Evolutionary conservation across 1,140 invertebrate genomes (phyloP).

Genomic region (Colletes latitarsis): DNA sequence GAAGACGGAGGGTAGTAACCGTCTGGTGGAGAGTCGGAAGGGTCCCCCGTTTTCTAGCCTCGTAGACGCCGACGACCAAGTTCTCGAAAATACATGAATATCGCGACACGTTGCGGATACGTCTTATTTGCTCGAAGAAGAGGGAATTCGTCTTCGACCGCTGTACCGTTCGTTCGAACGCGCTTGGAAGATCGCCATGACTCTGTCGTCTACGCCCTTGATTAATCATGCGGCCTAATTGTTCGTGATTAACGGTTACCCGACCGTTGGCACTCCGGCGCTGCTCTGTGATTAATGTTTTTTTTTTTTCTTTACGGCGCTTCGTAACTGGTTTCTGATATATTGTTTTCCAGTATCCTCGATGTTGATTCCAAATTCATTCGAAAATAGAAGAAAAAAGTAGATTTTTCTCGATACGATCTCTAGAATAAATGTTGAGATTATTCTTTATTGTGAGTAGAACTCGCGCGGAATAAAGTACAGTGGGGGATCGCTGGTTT

Average conservation of each 20-base stretch:
- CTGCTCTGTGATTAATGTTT: no score
- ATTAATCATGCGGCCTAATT: conserved; percentile 51
- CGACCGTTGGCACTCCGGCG: conserved; percentile 20
- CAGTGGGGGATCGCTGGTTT: no score
- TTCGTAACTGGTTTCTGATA: no score
- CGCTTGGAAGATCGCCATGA: conserved; percentile 51
- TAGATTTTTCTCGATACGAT: no score
- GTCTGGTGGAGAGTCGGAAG: neutral
- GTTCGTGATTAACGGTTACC: conserved; percentile 34
- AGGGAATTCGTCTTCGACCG: conserved; percentile 50
- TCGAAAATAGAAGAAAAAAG: no score
- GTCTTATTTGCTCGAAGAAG: conserved; percentile 58
- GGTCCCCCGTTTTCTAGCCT: neutral
- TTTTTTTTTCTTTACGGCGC: no score
- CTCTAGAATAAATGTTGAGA: no score
- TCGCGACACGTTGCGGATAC: conserved; percentile 41
- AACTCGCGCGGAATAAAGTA: no score
- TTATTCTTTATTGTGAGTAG: no score
- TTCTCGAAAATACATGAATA: conserved; percentile 23
- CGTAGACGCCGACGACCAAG: neutral
- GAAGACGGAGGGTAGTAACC: neutral
- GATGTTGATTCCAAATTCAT: no score
- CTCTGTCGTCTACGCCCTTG: conserved; percentile 33
- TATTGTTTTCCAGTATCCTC: no score
- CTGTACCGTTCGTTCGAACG: conserved; percentile 10